These are phyloP conservation scores for Drosophila athabasca DNA, from an alignment of 1,140 invertebrate genomes.

Conservation along the genomic window DNA sequence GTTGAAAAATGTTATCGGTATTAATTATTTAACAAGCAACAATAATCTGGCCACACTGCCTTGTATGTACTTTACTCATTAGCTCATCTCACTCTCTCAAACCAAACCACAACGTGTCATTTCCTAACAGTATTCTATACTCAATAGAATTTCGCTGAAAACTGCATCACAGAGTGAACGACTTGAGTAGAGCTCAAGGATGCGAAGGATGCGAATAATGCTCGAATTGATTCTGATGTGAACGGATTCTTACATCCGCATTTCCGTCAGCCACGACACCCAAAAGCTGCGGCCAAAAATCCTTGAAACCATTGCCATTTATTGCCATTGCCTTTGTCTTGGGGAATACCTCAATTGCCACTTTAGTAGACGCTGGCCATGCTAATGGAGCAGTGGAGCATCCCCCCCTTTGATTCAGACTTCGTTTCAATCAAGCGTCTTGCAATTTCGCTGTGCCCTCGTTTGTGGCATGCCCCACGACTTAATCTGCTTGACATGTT, in stretches of 20 bases:
- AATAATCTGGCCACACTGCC: no score
- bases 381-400: constrained; percentile 25
- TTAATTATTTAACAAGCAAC: no score
- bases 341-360: constrained; percentile 27
- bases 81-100: no score
- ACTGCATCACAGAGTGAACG: constrained; percentile 12
- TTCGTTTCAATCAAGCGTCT: constrained; percentile 33
- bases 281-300: constrained; percentile 28
- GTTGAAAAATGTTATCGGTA: no score
- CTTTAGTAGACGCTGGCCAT: constrained; percentile 11
- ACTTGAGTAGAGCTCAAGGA: constrained; percentile 15
- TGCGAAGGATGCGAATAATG: constrained; percentile 22
- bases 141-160: background rate
- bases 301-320: constrained; percentile 38
- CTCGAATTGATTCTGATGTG: constrained; percentile 11
- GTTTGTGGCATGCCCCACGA: constrained; percentile 16
- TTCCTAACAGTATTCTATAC: no score
- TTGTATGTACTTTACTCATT: no score
- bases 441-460: constrained; percentile 22
- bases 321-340: constrained; percentile 32
- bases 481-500: constrained; percentile 47
- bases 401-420: background rate
- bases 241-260: no score
- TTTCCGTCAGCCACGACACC: background rate
- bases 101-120: no score